Conservation (phyloP, 2,113 vertebrate genomes). For the Rhipidura dahli region DNA sequence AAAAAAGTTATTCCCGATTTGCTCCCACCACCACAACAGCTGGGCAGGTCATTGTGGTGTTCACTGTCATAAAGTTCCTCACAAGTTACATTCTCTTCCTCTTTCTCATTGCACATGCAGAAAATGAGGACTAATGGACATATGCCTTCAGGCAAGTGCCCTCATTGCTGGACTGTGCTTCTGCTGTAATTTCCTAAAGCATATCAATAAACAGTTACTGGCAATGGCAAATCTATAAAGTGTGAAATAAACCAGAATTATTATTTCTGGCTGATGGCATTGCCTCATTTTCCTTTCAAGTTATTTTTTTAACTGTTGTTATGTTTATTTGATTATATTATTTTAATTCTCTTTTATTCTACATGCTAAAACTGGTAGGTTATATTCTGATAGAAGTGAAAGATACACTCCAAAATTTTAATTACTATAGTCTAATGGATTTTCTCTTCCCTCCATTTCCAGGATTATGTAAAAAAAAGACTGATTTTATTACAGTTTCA, state of each 20-base stretch:
- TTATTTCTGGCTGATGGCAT: neutral
- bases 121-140: neutral
- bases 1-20: neutral
- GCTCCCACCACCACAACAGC: no score
- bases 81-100: neutral
- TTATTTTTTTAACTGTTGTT: neutral
- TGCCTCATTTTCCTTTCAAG: neutral
- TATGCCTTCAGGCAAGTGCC: neutral
- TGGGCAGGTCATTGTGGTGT: no score
- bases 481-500: neutral
- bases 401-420: neutral
- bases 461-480: neutral
- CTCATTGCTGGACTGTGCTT: neutral
- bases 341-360: neutral
- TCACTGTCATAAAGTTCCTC: neutral
- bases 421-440: neutral
- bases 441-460: neutral
- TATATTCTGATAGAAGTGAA: neutral
- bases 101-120: neutral
- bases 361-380: accelerated
- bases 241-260: neutral
- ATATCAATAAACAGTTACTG: neutral
- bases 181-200: neutral
- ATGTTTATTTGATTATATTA: neutral
- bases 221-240: neutral